Evolutionary conservation across 2,888 invertebrate species (phyloP).

Genomic region (Drosophila kanekoi): DNA sequence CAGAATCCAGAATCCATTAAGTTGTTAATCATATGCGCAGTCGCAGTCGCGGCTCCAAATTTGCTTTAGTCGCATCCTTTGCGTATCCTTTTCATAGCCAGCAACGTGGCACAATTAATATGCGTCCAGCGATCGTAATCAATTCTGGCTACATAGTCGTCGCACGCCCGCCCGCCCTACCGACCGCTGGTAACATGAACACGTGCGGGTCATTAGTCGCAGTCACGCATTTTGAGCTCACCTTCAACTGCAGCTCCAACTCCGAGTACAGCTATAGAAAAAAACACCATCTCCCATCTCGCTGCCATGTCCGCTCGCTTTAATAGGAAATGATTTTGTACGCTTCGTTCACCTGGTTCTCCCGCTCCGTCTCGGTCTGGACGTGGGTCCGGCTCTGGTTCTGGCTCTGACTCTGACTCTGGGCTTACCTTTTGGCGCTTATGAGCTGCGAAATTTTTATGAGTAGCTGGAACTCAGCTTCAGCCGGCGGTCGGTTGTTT

Average conservation of each 20-base stretch:
- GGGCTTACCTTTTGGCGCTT: constrained; percentile 64
- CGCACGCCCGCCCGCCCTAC: constrained; percentile 2
- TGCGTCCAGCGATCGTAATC: constrained; percentile 83
- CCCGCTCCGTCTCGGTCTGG: constrained; percentile 4
- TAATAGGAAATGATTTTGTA: constrained; percentile 79
- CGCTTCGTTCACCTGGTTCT: constrained; percentile 72
- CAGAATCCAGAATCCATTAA: constrained; percentile 72
- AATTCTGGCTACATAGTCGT: constrained; percentile 72
- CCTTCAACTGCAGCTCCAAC: constrained; percentile 47
- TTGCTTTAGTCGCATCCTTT: constrained; percentile 61
- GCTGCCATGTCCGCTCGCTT: constrained; percentile 68
- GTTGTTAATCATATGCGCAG: constrained; percentile 83
- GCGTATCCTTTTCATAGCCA: constrained; percentile 69
- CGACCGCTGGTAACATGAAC: constrained; percentile 62
- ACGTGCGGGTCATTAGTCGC: constrained; percentile 83
- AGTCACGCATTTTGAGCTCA: constrained; percentile 82
- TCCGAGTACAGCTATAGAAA: constrained; percentile 26
- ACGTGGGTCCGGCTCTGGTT: neutral
- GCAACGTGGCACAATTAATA: constrained; percentile 74
- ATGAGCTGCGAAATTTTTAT: constrained; percentile 78
- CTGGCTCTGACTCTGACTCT: constrained; percentile 11
- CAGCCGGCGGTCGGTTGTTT: constrained; percentile 21
- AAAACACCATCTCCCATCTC: constrained; percentile 39
- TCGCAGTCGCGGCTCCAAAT: constrained; percentile 53
- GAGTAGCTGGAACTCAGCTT: constrained; percentile 69